These are phyloP conservation scores for Todiramphus chloris DNA, from an alignment of 2,113 vertebrate species.

Conservation along the genomic window DNA sequence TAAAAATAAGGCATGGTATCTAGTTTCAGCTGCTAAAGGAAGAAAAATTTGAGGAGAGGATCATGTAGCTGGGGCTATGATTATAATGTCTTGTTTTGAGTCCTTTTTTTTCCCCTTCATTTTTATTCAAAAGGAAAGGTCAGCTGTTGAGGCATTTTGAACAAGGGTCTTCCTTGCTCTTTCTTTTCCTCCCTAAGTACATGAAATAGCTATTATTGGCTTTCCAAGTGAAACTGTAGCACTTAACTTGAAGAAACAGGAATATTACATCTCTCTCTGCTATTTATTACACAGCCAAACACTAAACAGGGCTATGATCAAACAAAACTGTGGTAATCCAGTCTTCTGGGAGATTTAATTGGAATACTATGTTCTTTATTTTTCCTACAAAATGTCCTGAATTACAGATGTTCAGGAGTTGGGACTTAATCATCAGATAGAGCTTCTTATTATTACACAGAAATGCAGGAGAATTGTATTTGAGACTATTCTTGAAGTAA, in stretches of 20 bases:
- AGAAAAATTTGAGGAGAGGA: background rate
- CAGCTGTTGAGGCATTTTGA: slow-evolving; percentile 10
- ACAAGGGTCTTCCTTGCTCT: background rate
- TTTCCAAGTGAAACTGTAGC: slow-evolving; percentile 36
- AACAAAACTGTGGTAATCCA: slow-evolving; percentile 36
- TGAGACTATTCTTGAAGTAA: slow-evolving; percentile 62
- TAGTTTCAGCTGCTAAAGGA: background rate
- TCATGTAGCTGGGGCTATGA: background rate
- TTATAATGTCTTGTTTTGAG: background rate
- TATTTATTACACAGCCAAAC: slow-evolving; percentile 56
- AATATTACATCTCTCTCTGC: slow-evolving; percentile 5
- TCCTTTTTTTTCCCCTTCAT: background rate
- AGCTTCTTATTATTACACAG: slow-evolving; percentile 37
- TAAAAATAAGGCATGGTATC: background rate
- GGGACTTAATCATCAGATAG: slow-evolving; percentile 14
- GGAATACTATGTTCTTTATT: slow-evolving; percentile 7
- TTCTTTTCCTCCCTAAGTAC: background rate
- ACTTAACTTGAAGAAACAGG: slow-evolving; percentile 37
- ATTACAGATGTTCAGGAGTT: slow-evolving; percentile 19
- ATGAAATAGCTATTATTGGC: background rate
- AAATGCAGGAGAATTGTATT: slow-evolving; percentile 43
- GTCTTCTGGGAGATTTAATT: slow-evolving; percentile 56
- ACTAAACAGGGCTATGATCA: slow-evolving; percentile 45
- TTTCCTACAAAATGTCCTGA: slow-evolving; percentile 3
- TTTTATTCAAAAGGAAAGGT: background rate